A percentile compares a stretch with the other conserved stretches of the same genome.
These are phyloP conservation scores for Cryptocephalus primarius DNA, from an alignment of 2,888 invertebrate species.

Conservation along the genomic window DNA sequence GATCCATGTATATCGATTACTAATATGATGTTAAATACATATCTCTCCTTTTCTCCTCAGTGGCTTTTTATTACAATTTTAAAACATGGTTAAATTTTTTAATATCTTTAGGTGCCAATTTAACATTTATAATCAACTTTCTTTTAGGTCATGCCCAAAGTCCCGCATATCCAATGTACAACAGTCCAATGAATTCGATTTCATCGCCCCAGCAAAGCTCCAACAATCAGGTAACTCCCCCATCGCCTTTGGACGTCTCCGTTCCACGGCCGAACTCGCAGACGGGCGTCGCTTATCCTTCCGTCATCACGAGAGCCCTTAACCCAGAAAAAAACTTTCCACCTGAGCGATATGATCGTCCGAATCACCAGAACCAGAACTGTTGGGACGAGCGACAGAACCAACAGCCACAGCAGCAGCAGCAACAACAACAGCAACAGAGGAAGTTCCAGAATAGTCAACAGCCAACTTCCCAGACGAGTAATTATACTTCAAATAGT, in stretches of 20 bases:
- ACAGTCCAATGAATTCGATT: constrained; percentile 69
- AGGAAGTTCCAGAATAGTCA: too few relatives aligned
- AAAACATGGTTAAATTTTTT: too few relatives aligned
- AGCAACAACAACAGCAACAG: constrained; percentile 20
- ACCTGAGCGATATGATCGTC: constrained; percentile 44
- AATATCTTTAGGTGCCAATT: too few relatives aligned
- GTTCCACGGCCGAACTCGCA: constrained; percentile 51
- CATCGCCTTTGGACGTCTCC: constrained; percentile 60
- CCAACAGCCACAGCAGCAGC: constrained; percentile 3
- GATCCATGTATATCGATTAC: too few relatives aligned
- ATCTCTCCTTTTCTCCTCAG: too few relatives aligned
- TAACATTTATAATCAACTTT: too few relatives aligned
- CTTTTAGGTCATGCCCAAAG: constrained; percentile 55
- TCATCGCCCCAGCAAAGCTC: constrained; percentile 60
- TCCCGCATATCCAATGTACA: constrained; percentile 75
- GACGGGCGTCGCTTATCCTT: constrained; percentile 61
- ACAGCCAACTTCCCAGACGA: too few relatives aligned
- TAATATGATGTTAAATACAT: too few relatives aligned
- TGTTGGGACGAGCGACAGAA: constrained; percentile 48
- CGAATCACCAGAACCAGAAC: constrained; percentile 33
- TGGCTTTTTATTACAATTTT: too few relatives aligned
- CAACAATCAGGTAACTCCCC: constrained; percentile 43
- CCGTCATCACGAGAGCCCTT: constrained; percentile 68
- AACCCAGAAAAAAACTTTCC: constrained; percentile 47
- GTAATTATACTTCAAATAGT: too few relatives aligned